Conservation (phyloP, 2,113 vertebrate genomes). For the Aphyosemion australe region DNA sequence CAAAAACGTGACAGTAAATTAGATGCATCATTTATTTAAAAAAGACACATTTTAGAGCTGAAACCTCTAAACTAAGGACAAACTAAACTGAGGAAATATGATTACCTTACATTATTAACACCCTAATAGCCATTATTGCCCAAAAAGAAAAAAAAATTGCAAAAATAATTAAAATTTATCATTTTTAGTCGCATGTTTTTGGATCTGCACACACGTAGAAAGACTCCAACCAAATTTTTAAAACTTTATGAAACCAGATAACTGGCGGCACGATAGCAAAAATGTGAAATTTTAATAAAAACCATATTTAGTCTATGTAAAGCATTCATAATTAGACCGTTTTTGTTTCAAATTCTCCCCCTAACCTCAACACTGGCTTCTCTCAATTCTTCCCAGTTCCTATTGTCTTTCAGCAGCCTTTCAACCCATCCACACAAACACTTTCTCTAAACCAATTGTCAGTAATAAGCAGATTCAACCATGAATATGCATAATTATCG, state of each 20-base stretch:
- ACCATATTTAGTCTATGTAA: neutral
- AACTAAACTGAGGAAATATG: no score
- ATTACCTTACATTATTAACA: no score
- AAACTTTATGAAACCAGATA: neutral
- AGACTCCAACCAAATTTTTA: no score
- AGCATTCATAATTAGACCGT: neutral
- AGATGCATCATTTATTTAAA: no score
- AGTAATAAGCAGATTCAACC: slow-evolving; percentile 87
- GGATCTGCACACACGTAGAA: no score
- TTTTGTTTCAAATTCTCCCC: slow-evolving; percentile 38
- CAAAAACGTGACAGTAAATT: neutral
- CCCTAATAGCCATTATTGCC: no score
- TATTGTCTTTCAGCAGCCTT: slow-evolving; percentile 52
- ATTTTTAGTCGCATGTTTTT: no score
- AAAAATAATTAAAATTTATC: no score
- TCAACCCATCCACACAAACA: slow-evolving; percentile 48
- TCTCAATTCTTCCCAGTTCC: slow-evolving; percentile 4
- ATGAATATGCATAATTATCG: slow-evolving; percentile 73
- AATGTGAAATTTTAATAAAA: neutral
- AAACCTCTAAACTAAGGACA: no score
- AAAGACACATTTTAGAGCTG: no score
- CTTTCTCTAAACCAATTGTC: slow-evolving; percentile 55
- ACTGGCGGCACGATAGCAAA: neutral
- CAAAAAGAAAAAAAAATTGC: no score
- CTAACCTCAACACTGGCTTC: slow-evolving; percentile 29